Evolutionary conservation across 2,888 invertebrate species (phyloP), one percentile per base, ranked within the genome.

Genomic region (Catocala nupta): DNA sequence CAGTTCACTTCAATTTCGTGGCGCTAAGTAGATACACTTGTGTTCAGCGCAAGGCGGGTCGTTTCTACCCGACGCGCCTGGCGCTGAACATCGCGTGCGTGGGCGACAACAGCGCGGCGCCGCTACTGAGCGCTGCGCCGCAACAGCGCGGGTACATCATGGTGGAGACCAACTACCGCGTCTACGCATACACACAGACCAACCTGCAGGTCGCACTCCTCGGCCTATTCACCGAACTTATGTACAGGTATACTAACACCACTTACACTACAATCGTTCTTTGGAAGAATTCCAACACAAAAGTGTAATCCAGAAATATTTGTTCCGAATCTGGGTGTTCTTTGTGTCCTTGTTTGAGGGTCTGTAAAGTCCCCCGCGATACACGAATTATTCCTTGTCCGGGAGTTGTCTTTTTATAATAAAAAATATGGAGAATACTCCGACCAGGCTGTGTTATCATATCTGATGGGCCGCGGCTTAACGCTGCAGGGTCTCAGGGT

Each of bases 111-210:
- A 60, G 89, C 92, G 69, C 87, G 90, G 44, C 81, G 87, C 7
- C 9, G 25, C 78, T 85, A 89, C 0, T 36, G 59, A 44, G 34
- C 90, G 95, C 63, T 92, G 90, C 13, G 92, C 87, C 67, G 47
- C 85, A 86, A 55, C 94, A 71, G 65, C 95, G 96, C 5, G 95
- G 70, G 13, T 98, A 98, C 90, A 96, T 99, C 75, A 94, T 99
- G 52, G 98, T 99, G 25, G 99, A 99, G 95, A 99, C 99, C 56
- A 99, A 99, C 95, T 95, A 96, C 86, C 94, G 98, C 78, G 96
- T 99, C 11, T 99, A 99, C 90, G 99, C 99, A 0, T 99, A 99
- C 89, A 99, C 99, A 48, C 97, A 97, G 92, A 97, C 97, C 65
- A 96, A 97, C 82, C 95, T 99, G 63, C 98, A 99, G 94, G 97